Percentiles rank a stretch among this genome's conserved stretches.
Conservation (phyloP, 1,140 invertebrate genomes). For the Latrodectus geometricus region DNA sequence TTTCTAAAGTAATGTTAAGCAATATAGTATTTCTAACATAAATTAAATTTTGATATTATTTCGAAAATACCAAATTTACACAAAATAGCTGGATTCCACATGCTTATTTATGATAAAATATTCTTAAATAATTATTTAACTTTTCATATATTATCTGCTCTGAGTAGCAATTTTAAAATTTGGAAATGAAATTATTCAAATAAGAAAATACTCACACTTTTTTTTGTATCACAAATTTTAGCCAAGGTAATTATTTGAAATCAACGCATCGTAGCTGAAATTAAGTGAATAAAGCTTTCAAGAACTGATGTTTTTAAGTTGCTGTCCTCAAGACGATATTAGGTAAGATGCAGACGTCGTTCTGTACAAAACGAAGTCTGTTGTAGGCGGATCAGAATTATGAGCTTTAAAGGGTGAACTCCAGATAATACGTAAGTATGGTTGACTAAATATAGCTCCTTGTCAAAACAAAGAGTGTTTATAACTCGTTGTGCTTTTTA, state of each 20-base stretch:
- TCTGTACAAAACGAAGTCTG: background rate
- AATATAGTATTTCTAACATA: too few species aligned
- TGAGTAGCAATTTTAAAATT: too few species aligned
- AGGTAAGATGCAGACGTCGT: background rate
- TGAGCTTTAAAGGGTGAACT: slow-evolving; percentile 7
- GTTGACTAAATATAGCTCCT: slow-evolving; percentile 12
- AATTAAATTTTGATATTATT: too few species aligned
- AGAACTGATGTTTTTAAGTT: background rate
- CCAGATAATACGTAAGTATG: slow-evolving; percentile 15
- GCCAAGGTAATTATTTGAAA: background rate
- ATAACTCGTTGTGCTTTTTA: background rate
- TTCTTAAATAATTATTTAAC: too few species aligned
- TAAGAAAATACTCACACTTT: background rate
- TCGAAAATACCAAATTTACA: too few species aligned
- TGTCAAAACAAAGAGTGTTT: background rate
- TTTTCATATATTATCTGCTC: too few species aligned
- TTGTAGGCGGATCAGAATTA: slow-evolving; percentile 1
- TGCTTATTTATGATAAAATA: too few species aligned
- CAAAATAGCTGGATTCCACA: too few species aligned
- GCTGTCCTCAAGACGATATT: background rate
- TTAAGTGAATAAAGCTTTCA: background rate
- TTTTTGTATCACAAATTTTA: background rate
- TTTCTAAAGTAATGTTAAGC: too few species aligned
- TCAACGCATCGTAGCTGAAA: background rate
- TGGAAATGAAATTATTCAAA: too few species aligned